Percentiles rank a stretch among this genome's conserved stretches.
Conservation (phyloP, 2,888 invertebrate genomes). For the Odiellus spinosus region DNA sequence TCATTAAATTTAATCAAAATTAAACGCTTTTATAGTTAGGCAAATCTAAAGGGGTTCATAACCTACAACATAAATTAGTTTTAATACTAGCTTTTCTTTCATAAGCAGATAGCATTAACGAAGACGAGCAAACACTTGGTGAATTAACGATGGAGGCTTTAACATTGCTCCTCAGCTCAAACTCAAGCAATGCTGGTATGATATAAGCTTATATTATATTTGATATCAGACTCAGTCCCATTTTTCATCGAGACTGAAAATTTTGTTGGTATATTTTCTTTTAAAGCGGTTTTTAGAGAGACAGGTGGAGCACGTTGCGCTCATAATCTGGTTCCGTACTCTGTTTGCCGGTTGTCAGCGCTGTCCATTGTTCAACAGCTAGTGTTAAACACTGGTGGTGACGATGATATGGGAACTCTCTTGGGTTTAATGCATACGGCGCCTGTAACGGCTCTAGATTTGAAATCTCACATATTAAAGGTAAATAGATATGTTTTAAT, state of each 20-base stretch:
- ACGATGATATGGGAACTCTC: conserved; percentile 87
- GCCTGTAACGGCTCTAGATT: conserved; percentile 55
- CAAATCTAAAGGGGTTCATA: too few species aligned
- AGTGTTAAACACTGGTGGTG: conserved; percentile 76
- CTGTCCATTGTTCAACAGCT: conserved; percentile 73
- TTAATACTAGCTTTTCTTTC: too few species aligned
- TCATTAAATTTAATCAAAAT: too few species aligned
- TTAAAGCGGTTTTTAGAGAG: conserved; percentile 59
- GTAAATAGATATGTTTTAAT: too few species aligned
- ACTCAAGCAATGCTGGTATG: conserved; percentile 61
- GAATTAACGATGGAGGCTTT: conserved; percentile 72
- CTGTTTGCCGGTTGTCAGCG: conserved; percentile 63
- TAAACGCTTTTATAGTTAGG: too few species aligned
- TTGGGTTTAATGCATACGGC: conserved; percentile 83
- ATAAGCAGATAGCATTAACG: conserved; percentile 19
- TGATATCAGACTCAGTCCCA: neutral
- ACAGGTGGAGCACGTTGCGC: conserved; percentile 85
- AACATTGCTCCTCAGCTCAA: conserved; percentile 62
- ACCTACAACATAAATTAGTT: too few species aligned
- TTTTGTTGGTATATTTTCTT: neutral
- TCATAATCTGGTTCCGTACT: conserved; percentile 68
- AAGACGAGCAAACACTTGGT: conserved; percentile 61
- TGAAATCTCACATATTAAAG: conserved; percentile 80
- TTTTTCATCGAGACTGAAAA: neutral
- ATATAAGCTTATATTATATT: neutral